Percentiles rank a stretch among this genome's conserved stretches.
Conservation (phyloP, 2,113 vertebrate species). For the Microcebus lehilahytsara region DNA sequence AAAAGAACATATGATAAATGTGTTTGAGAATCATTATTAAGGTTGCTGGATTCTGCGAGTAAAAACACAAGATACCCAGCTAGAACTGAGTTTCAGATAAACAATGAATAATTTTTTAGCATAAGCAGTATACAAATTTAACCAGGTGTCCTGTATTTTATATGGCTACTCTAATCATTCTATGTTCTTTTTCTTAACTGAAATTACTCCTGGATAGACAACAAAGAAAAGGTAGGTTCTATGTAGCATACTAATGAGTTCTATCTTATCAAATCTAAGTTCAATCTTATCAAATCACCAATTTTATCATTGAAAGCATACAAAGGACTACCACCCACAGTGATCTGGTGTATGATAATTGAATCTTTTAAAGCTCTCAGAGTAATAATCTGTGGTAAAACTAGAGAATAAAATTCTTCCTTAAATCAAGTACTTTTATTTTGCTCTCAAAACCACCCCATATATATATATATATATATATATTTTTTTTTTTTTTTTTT, state of each 20-base stretch:
- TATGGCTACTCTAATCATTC: background rate
- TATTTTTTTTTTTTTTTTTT: too few relatives aligned
- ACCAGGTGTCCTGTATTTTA: background rate
- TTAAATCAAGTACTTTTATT: background rate
- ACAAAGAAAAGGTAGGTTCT: background rate
- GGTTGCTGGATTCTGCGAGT: background rate
- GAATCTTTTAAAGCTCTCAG: background rate
- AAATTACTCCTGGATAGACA: background rate
- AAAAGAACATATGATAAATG: background rate
- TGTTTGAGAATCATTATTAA: background rate
- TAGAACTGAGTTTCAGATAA: background rate
- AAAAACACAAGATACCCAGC: background rate
- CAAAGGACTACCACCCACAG: background rate
- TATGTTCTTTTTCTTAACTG: background rate
- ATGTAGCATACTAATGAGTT: background rate
- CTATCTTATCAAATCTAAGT: too few relatives aligned
- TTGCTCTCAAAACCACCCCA: background rate
- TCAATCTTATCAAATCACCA: background rate
- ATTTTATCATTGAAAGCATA: background rate
- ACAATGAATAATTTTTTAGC: background rate
- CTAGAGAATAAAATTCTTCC: background rate
- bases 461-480: background rate
- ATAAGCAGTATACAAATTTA: background rate
- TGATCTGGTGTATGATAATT: background rate
- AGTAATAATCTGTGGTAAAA: background rate